Percentiles rank a stretch among this genome's conserved stretches.
Evolutionary conservation across 2,888 invertebrate species (phyloP).

Genomic region (Chloroclystis v-ata): DNA sequence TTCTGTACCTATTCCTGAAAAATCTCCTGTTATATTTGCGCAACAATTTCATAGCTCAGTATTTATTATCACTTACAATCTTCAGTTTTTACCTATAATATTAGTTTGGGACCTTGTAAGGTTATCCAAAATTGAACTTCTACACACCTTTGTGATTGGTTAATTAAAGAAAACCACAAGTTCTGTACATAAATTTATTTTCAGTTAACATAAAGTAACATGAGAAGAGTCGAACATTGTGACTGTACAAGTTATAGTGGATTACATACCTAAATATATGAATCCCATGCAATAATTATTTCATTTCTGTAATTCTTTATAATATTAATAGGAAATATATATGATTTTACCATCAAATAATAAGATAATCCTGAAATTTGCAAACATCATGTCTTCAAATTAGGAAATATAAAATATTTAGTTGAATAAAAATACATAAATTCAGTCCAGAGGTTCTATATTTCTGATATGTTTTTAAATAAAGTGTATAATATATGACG

Average conservation of each 20-base stretch:
- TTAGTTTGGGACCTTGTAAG: no score
- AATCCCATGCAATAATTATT: no score
- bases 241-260: slow-evolving; percentile 19
- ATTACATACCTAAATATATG: no score
- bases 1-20: no score
- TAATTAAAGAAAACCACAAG: slow-evolving; percentile 10
- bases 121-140: no score
- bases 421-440: background rate
- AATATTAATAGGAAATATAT: no score
- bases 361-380: background rate
- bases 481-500: slow-evolving; percentile 1
- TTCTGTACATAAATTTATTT: slow-evolving; percentile 52
- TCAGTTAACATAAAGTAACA: slow-evolving; percentile 48
- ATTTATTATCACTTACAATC: no score
- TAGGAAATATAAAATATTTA: background rate
- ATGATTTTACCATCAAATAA: slow-evolving; percentile 3
- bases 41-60: no score
- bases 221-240: slow-evolving; percentile 38
- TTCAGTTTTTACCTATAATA: no score
- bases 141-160: background rate
- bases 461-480: background rate
- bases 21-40: no score
- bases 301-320: no score
- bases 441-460: background rate
- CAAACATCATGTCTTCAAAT: no score